Percentiles rank a stretch among this genome's conserved stretches.
Conservation (phyloP, 2,797 vertebrate genomes). For the Natrix natrix region DNA sequence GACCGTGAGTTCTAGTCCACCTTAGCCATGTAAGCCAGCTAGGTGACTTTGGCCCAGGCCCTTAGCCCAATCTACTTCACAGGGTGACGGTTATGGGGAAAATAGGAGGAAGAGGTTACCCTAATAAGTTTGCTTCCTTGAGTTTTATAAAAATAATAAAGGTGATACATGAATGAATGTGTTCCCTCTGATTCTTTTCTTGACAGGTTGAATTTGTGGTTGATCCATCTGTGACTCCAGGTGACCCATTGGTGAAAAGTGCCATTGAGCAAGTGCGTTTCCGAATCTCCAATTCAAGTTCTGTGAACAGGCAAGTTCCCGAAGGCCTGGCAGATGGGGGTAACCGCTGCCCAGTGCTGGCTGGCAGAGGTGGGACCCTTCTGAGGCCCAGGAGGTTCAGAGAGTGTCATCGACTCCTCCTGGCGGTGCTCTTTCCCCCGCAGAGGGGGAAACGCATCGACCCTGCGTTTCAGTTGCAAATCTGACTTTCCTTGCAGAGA, state of each 20-base stretch:
- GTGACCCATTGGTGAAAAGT: conserved; percentile 81
- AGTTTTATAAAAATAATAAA: background rate
- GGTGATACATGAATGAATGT: background rate
- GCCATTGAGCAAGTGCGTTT: conserved; percentile 93
- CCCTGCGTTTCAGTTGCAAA: background rate
- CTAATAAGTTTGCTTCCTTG: background rate
- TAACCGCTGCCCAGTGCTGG: too few relatives aligned
- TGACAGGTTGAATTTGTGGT: conserved; percentile 87
- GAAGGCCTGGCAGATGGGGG: rapidly evolving
- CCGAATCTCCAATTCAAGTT: conserved; percentile 88
- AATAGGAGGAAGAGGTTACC: background rate
- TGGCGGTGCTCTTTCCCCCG: rapidly evolving
- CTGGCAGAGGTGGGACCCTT: background rate
- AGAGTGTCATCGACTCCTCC: background rate
- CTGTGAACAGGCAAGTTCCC: conserved; percentile 78
- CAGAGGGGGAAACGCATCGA: too few relatives aligned
- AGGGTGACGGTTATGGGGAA: background rate
- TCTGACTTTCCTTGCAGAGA: too few relatives aligned
- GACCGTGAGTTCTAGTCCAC: background rate
- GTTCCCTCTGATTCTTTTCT: background rate
- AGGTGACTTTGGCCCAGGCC: background rate
- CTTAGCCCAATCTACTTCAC: background rate
- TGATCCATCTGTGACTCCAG: conserved; percentile 88
- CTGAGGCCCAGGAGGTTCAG: background rate
- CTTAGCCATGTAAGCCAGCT: background rate